Base-by-base conservation (phyloP, 2,888 invertebrate species). In the Oscheius onirici region DNA sequence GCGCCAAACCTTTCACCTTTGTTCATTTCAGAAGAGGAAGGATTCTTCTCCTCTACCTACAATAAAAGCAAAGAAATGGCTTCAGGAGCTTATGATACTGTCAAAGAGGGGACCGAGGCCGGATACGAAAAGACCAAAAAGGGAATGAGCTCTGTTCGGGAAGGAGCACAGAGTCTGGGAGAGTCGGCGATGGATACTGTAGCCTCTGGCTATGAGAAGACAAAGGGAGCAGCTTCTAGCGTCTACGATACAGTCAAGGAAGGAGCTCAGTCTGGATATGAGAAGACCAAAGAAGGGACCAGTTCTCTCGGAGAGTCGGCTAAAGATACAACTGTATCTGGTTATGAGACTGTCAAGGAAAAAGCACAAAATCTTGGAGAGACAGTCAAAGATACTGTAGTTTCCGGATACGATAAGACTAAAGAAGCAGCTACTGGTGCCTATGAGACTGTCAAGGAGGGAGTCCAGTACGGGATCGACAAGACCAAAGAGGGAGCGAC, bases 211-310 rank as follows among this genome's bases (percentile, higher is more conserved):
- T 34, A 34, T 34, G 34, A 34, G 8, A 43, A 43, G 43, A 43
- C 43, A 10, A 43, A 43, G 43, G 40, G 17, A 20, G 24, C 17
- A 28, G 58, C 58, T 28, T 6, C n/a, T 17, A 17, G 15, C 17
- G 34, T 15, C 3, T 8, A 34, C 15, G 26, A 58, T 17, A 44
- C 60, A 34, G 34, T 15, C 43, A 41, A n/a, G 60, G 34, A 60
- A 20, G 10, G 24, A 20, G 41, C 34, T 17, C 8, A n/a, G 15
- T 13, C 26, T 40, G 57, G 34, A 34, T 17, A n/a, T 15, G 26
- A 57, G 28, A 57, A 57, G 40, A 28, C 28, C 26, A 28, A 17
- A 57, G 26, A 57, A 26, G 57, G 57, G 5, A 26, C 57, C n/a
- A 10, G 17, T 5, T n/a, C n/a, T 17, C 24, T 28, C 22, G 51